Evolutionary conservation across 2,113 vertebrate genomes (phyloP).

Genomic region (Sinosuthora webbiana): DNA sequence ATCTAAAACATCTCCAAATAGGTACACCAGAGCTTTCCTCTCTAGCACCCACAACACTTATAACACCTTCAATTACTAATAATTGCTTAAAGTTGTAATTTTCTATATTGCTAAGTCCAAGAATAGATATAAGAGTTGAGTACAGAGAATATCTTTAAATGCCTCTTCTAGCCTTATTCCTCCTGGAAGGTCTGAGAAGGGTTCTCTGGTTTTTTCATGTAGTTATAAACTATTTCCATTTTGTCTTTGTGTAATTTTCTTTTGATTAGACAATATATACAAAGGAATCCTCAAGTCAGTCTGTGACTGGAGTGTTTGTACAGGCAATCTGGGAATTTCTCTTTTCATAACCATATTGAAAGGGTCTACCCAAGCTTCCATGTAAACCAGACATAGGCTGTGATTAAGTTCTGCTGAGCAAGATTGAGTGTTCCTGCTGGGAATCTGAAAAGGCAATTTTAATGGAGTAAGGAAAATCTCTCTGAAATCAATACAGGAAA

Average conservation of each 20-base stretch:
- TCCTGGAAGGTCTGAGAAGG: not conserved
- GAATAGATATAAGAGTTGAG: not conserved
- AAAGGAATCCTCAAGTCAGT: not conserved
- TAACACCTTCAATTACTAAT: not conserved
- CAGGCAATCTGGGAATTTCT: not conserved
- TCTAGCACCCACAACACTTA: not conserved
- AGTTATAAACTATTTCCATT: not conserved
- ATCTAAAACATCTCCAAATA: not conserved
- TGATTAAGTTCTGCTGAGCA: not conserved
- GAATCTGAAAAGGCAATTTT: slow-evolving; percentile 14
- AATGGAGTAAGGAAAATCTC: not conserved
- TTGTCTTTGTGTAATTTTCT: not conserved
- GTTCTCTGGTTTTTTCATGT: not conserved
- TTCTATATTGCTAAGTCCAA: not conserved
- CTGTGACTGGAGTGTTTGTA: not conserved
- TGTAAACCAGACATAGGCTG: not conserved
- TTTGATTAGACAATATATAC: not conserved
- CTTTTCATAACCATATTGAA: not conserved
- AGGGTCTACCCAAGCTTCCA: not conserved
- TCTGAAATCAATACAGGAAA: slow-evolving; percentile 43
- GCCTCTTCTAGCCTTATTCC: not conserved
- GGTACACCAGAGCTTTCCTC: not conserved
- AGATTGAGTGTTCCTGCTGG: not conserved
- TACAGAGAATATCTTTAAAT: not conserved
- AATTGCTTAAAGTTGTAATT: not conserved